phyloP scores from a whole-genome alignment of 2,797 vertebrate genomes.

The Betta splendens region DNA sequence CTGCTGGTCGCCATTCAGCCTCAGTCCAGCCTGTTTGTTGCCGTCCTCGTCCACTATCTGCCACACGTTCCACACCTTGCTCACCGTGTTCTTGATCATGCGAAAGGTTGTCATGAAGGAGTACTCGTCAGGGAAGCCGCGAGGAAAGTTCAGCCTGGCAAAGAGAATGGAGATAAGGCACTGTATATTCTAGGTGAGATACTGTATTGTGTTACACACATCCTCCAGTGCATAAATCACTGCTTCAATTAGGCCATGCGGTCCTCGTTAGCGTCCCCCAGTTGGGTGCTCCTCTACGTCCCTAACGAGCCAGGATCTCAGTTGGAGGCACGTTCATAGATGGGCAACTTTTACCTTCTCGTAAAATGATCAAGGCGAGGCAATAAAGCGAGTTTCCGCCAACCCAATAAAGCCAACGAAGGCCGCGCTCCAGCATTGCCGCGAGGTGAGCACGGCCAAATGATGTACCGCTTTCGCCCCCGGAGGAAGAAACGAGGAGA shows the following conservation, averaged over 20 bases:
- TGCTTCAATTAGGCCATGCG: constrained; percentile 39
- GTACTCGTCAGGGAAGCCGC: constrained; percentile 84
- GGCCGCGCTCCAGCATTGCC: constrained; percentile 47
- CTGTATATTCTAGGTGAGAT: constrained; percentile 22
- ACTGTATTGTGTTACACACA: constrained; percentile 24
- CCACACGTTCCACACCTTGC: constrained; percentile 87
- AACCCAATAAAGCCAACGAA: constrained; percentile 74
- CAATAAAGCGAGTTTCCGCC: constrained; percentile 82
- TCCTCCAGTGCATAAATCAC: constrained; percentile 47
- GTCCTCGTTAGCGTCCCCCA: constrained; percentile 32
- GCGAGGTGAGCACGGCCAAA: constrained; percentile 37
- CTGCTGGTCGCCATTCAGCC: constrained; percentile 84
- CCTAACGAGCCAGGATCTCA: constrained; percentile 71
- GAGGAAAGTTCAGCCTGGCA: constrained; percentile 82
- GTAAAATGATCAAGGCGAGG: constrained; percentile 78
- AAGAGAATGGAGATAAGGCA: not conserved
- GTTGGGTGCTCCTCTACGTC: constrained; percentile 33
- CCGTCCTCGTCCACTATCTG: constrained; percentile 83
- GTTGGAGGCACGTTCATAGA: constrained; percentile 70
- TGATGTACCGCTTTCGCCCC: constrained; percentile 44
- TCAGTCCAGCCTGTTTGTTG: constrained; percentile 81
- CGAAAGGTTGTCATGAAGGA: constrained; percentile 87
- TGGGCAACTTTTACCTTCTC: constrained; percentile 69
- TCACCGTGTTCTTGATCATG: constrained; percentile 85
- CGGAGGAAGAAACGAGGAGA: constrained; percentile 22